These are phyloP conservation scores for Drosophila pallidifrons DNA, from an alignment of 1,140 invertebrate genomes.

Conservation along the genomic window DNA sequence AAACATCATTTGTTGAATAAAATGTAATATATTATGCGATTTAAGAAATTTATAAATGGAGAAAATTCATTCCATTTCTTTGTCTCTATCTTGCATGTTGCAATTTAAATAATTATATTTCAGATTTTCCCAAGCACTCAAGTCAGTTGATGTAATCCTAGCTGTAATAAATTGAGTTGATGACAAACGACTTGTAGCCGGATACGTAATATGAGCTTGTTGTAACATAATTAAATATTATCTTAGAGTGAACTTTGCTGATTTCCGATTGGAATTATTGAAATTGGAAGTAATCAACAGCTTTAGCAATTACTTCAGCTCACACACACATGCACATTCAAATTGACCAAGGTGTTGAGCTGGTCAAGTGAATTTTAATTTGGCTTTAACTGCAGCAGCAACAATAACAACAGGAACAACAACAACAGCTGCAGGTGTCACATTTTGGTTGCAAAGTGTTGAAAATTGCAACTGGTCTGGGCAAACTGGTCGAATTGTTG, in stretches of 20 bases:
- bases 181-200: conserved; percentile 2
- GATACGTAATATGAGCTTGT: background rate
- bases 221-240: conserved; percentile 17
- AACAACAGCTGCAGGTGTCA: conserved; percentile 74
- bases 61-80: background rate
- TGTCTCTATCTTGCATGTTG: background rate
- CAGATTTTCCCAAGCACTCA: background rate
- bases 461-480: conserved; percentile 67
- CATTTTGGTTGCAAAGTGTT: conserved; percentile 69
- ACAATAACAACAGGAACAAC: conserved; percentile 33
- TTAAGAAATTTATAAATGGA: too few species aligned
- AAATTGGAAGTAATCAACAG: conserved; percentile 47
- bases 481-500: conserved; percentile 38
- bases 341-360: conserved; percentile 78
- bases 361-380: conserved; percentile 77
- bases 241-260: conserved; percentile 5
- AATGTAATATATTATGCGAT: too few species aligned
- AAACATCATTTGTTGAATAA: too few species aligned
- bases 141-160: background rate
- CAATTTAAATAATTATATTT: background rate
- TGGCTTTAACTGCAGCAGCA: conserved; percentile 48
- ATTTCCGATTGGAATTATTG: conserved; percentile 38
- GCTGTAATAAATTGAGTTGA: background rate
- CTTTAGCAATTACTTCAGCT: conserved; percentile 28
- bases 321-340: conserved; percentile 26